Evolutionary conservation across 2,888 invertebrate genomes (phyloP), one percentile per base, ranked within the genome.

Genomic region (Octodonta nipae): DNA sequence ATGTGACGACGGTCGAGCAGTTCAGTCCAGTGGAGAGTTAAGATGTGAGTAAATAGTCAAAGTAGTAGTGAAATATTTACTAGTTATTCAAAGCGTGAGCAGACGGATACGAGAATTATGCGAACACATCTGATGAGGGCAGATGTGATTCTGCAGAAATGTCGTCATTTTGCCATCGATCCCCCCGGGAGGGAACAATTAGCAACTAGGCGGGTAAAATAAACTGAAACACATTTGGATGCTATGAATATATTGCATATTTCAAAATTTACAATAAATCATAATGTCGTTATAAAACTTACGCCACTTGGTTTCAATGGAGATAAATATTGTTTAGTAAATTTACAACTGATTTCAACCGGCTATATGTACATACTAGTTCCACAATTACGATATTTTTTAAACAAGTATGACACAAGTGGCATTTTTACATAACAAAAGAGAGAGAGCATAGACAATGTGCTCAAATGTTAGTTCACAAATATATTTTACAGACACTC

Each of bases 191-290:
- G n/a, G n/a, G n/a, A n/a, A n/a, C n/a, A n/a, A n/a, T n/a, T n/a
- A n/a, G n/a, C n/a, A 22, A 22, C 11, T 22, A 4, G 22, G 24
- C 13, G 17, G 11, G n/a, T 5, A 8, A 28, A 37, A 35, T 34
- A 22, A 43, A 41, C 40, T 17, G 28, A 22, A 26, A 26, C 28
- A 25, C n/a, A n/a, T 42, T 43, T 47, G 49, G 52, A 56, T 56
- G 55, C 56, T 56, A 54, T 54, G 51, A 56, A 57, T 58, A 58
- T 58, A 58, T 58, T 58, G 58, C 56, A 56, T 58, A 56, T 48
- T 51, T 58, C 55, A 55, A 50, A 51, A 55, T 58, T 56, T 58
- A 58, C 58, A 59, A 56, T 59, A 56, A 56, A 58, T 56, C 54
- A 55, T 54, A 54, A 55, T 56, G 56, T 56, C 54, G 55, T 58